A percentile compares a stretch with the other conserved stretches of the same genome.
These are phyloP conservation scores for Clangula hyemalis DNA, from an alignment of 2,797 vertebrate species.

Conservation along the genomic window DNA sequence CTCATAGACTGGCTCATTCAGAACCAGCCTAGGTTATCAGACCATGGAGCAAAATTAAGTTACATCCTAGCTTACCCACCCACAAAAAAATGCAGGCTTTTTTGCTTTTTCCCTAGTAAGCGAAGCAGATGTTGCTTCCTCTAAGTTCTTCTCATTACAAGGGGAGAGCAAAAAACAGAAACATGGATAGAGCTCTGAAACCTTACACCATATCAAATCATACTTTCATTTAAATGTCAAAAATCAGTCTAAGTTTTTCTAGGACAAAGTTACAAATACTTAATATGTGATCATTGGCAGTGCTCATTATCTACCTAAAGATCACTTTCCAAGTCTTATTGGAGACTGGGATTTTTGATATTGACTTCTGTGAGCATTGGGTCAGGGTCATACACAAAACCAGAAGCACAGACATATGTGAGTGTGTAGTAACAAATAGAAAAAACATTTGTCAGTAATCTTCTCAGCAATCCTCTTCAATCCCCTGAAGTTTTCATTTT, in stretches of 20 bases:
- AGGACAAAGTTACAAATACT: background rate
- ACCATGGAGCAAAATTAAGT: background rate
- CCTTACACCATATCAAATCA: background rate
- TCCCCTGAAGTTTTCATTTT: background rate
- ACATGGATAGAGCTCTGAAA: background rate
- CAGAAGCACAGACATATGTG: background rate
- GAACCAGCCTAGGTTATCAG: background rate
- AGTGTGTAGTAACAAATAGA: background rate
- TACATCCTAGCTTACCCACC: background rate
- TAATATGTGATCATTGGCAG: background rate
- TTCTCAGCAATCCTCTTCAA: background rate
- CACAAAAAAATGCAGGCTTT: background rate
- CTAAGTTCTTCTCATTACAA: background rate
- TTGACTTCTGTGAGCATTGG: background rate
- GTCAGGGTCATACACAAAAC: background rate
- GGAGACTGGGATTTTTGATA: background rate
- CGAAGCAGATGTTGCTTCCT: background rate
- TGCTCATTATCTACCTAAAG: background rate
- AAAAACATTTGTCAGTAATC: background rate
- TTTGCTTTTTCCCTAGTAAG: background rate
- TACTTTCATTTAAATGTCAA: background rate
- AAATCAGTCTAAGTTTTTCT: background rate
- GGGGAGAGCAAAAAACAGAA: background rate
- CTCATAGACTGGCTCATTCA: background rate
- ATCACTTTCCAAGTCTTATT: background rate